Evolutionary conservation across 2,797 vertebrate species (phyloP).

Genomic region (Cygnus olor): DNA sequence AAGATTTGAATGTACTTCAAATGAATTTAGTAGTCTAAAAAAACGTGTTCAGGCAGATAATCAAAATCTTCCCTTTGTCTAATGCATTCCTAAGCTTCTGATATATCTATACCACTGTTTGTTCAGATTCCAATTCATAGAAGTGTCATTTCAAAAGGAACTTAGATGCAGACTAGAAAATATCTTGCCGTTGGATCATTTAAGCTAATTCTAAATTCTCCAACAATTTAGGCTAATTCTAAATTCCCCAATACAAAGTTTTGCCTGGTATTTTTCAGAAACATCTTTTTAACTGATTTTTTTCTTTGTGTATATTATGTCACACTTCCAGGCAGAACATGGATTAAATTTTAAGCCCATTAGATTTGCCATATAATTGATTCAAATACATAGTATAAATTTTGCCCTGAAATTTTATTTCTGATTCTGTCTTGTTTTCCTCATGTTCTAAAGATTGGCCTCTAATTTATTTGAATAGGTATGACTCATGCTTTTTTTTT

Average conservation of each 20-base stretch:
- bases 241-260: not conserved
- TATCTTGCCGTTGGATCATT: not conserved
- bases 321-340: not conserved
- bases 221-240: not conserved
- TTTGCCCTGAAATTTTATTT: conserved; percentile 15
- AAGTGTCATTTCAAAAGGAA: not conserved
- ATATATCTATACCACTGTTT: not conserved
- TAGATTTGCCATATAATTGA: not conserved
- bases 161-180: not conserved
- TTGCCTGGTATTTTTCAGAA: not conserved
- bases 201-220: not conserved
- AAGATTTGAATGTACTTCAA: not conserved
- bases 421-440: not conserved
- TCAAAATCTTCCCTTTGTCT: not conserved
- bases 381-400: not conserved
- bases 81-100: not conserved
- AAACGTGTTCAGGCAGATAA: not conserved
- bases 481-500: conserved; percentile 10
- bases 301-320: not conserved
- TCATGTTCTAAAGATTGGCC: not conserved
- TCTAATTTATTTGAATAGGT: conserved; percentile 20
- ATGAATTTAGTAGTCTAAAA: not conserved
- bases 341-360: not conserved
- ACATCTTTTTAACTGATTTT: not conserved
- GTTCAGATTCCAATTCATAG: not conserved